Percentiles rank a stretch among this genome's conserved stretches.
Conservation (phyloP, 2,797 vertebrate species). For the Centroberyx gerrardi region DNA sequence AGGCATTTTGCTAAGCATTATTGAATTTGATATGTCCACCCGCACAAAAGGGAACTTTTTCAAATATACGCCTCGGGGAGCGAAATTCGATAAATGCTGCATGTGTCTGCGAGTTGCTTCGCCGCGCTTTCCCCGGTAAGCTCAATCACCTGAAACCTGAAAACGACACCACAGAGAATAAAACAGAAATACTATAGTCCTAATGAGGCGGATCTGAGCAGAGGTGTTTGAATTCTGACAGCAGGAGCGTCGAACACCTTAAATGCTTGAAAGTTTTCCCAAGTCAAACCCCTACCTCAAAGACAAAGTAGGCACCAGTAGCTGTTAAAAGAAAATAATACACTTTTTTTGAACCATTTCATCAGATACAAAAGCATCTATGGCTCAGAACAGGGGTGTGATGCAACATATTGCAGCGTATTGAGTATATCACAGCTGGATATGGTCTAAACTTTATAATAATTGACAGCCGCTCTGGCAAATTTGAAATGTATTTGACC, state of each 20-base stretch:
- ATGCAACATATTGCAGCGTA: conserved; percentile 34
- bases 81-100: conserved; percentile 25
- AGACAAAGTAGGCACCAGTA: background rate
- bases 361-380: conserved; percentile 6
- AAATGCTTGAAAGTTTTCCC: conserved; percentile 24
- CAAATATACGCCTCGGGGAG: conserved; percentile 21
- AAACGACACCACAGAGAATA: conserved; percentile 23
- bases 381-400: conserved; percentile 12
- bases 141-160: conserved; percentile 36
- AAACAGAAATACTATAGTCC: conserved; percentile 18
- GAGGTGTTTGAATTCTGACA: conserved; percentile 28
- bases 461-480: conserved; percentile 34
- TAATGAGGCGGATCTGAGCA: conserved; percentile 43
- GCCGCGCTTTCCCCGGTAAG: conserved; percentile 12
- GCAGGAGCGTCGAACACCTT: background rate
- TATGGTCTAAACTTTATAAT: conserved; percentile 11
- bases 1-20: conserved; percentile 56
- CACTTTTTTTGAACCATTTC: background rate
- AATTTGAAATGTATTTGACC: conserved; percentile 63
- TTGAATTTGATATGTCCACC: conserved; percentile 63
- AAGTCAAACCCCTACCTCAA: conserved; percentile 10
- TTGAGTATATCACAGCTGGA: conserved; percentile 19
- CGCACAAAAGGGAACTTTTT: conserved; percentile 50
- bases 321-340: conserved; percentile 20
- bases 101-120: conserved; percentile 26